Evolutionary conservation across 2,797 vertebrate species (phyloP).

Genomic region (Eupleurogrammus muticus): DNA sequence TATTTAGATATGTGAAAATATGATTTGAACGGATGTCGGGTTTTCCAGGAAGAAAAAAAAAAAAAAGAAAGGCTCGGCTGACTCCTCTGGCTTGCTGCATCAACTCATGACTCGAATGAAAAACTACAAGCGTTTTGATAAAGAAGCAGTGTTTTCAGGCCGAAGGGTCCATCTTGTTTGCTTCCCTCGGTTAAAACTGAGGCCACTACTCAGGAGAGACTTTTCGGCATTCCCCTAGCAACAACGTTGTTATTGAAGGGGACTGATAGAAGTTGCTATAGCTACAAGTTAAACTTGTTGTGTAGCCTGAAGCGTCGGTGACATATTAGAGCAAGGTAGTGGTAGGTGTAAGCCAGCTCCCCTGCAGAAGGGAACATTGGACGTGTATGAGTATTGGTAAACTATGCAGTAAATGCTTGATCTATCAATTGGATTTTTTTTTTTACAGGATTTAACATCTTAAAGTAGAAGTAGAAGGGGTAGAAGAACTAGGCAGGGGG

Average conservation of each 20-base stretch:
- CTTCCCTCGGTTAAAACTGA: conserved; percentile 15
- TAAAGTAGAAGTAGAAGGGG: background rate
- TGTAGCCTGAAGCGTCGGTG: conserved; percentile 26
- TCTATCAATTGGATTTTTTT: background rate
- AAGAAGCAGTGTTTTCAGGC: conserved; percentile 39
- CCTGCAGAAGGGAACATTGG: background rate
- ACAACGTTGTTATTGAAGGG: conserved; percentile 49
- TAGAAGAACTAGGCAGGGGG: background rate
- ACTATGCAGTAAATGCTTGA: background rate
- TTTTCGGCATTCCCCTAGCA: conserved; percentile 43
- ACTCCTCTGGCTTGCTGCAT: conserved; percentile 19
- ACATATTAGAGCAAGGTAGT: conserved; percentile 10
- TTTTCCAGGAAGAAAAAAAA: conserved; percentile 19
- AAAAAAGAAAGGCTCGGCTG: background rate
- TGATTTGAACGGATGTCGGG: conserved; percentile 26
- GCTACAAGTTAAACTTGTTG: conserved; percentile 55
- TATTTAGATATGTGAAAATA: conserved; percentile 40
- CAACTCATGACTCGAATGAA: conserved; percentile 46
- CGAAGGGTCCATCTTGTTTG: conserved; percentile 38
- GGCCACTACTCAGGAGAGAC: conserved; percentile 27
- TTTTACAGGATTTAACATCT: background rate
- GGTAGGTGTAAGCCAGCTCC: conserved; percentile 4
- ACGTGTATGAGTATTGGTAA: background rate
- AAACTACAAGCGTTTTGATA: conserved; percentile 47
- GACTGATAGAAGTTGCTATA: conserved; percentile 53